These are phyloP conservation scores for Anthoscopus minutus DNA, from an alignment of 2,113 vertebrate species.

Conservation along the genomic window DNA sequence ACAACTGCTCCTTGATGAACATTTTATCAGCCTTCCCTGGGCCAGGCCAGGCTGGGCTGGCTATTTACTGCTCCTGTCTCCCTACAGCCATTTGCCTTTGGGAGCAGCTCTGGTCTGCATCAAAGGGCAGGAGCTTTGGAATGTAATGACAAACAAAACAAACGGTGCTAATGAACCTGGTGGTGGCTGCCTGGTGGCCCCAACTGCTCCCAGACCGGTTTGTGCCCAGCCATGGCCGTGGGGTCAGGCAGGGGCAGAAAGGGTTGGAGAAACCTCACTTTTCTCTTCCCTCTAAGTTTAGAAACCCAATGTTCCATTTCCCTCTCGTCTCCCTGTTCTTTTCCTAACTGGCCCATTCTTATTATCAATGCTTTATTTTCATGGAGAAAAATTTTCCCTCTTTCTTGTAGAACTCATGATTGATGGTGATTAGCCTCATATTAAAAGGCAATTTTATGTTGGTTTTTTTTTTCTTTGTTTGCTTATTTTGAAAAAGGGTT, in stretches of 20 bases:
- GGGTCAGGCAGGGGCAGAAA: background rate
- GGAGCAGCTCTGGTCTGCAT: constrained; percentile 35
- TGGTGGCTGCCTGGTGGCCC: background rate
- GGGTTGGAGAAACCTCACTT: background rate
- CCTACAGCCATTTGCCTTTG: background rate
- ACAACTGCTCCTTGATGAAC: background rate
- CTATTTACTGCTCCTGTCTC: background rate
- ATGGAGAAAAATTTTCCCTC: background rate
- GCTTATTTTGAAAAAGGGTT: background rate
- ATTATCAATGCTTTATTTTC: background rate
- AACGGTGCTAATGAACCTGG: background rate
- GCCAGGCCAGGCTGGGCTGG: background rate
- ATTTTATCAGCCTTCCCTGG: background rate
- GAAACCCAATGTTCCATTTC: background rate
- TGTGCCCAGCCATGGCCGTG: background rate
- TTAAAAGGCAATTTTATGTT: background rate
- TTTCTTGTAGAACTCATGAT: background rate
- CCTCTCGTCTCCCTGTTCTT: background rate
- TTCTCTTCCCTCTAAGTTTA: background rate
- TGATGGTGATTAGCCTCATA: background rate
- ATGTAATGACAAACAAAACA: background rate
- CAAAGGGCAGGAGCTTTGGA: constrained; percentile 18
- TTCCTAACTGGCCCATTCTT: background rate
- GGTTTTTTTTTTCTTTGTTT: background rate
- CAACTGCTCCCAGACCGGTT: background rate